Conservation (phyloP, 2,888 invertebrate genomes). For the Drosophila hawaiiensis region DNA sequence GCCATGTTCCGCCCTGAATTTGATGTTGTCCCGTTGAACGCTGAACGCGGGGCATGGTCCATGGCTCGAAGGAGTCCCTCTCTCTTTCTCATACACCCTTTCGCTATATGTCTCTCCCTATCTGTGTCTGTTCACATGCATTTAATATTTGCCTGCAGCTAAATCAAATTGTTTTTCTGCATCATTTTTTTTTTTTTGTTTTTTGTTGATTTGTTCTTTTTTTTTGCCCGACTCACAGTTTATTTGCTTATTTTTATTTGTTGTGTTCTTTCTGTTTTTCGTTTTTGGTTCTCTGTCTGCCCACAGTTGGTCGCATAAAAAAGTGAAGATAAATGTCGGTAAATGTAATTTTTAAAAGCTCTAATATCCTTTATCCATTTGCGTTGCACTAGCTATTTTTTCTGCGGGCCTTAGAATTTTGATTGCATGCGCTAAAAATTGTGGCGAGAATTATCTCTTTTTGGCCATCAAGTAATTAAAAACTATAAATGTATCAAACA, state of each 20-base stretch:
- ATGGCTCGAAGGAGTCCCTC: not conserved
- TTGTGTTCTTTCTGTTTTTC: slow-evolving; percentile 6
- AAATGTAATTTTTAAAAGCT: slow-evolving; percentile 75
- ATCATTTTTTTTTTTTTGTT: slow-evolving; percentile 52
- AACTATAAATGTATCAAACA: slow-evolving; percentile 27
- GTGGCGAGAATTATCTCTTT: slow-evolving; percentile 25
- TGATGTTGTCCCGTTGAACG: slow-evolving; percentile 59
- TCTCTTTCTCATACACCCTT: not conserved
- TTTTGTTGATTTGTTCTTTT: slow-evolving; percentile 3
- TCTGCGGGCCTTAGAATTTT: slow-evolving; percentile 47
- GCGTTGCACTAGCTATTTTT: slow-evolving; percentile 40
- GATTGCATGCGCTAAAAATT: slow-evolving; percentile 41
- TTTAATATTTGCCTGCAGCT: slow-evolving; percentile 75
- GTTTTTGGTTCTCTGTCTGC: slow-evolving; percentile 16
- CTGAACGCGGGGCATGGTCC: slow-evolving; percentile 23
- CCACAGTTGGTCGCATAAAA: slow-evolving; percentile 50
- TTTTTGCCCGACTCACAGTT: slow-evolving; percentile 21
- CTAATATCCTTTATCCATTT: slow-evolving; percentile 70
- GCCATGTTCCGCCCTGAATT: slow-evolving; percentile 58
- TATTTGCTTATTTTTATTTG: slow-evolving; percentile 23
- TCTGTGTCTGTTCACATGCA: slow-evolving; percentile 55
- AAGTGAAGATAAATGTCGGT: slow-evolving; percentile 70
- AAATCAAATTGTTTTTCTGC: slow-evolving; percentile 74
- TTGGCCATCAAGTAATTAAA: slow-evolving; percentile 38
- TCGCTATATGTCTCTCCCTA: not conserved